A percentile compares a stretch with the other conserved stretches of the same genome.
Evolutionary conservation across 2,797 vertebrate species (phyloP).

Genomic region (Anguilla anguilla): DNA sequence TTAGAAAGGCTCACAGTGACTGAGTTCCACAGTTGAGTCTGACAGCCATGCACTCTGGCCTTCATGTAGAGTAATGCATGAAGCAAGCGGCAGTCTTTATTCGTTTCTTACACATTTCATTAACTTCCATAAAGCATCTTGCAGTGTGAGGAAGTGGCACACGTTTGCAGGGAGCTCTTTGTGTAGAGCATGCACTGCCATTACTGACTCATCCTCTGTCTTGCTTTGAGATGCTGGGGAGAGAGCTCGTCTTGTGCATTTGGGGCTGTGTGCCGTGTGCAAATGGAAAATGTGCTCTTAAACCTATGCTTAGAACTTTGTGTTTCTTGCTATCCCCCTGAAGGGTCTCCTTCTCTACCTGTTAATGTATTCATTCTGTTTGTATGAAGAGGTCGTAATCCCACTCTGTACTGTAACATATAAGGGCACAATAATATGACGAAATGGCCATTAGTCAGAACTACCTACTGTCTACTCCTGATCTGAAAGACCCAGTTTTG

Average conservation of each 20-base stretch:
- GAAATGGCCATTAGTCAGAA: background rate
- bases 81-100: background rate
- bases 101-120: background rate
- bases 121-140: background rate
- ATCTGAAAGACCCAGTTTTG: background rate
- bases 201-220: constrained; percentile 33
- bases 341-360: background rate
- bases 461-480: background rate
- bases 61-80: constrained; percentile 6
- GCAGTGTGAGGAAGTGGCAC: background rate
- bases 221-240: constrained; percentile 36
- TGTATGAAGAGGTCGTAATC: background rate
- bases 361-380: background rate
- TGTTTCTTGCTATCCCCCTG: background rate
- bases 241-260: constrained; percentile 31
- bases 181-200: background rate
- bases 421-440: background rate
- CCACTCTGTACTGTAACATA: background rate
- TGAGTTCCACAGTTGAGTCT: background rate
- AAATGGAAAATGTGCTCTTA: constrained; percentile 31
- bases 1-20: background rate
- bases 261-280: constrained; percentile 38
- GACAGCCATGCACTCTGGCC: background rate
- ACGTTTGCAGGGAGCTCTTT: background rate
- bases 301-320: background rate